Base-by-base conservation (phyloP, 2,888 invertebrate genomes). In the Muschampia staudingeri region DNA sequence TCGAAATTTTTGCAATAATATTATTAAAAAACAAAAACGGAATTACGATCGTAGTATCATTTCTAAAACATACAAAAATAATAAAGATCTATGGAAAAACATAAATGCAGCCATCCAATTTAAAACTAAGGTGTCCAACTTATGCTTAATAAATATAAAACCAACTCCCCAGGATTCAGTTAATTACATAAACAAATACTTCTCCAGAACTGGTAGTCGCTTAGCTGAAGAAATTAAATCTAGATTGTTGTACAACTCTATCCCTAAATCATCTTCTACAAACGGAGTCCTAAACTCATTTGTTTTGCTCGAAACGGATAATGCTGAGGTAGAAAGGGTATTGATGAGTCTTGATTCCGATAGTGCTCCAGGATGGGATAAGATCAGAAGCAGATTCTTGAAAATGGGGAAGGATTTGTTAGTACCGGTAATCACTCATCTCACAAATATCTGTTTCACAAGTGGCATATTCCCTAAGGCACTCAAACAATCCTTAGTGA, bases 71-170 rank as follows among this genome's bases (percentile, higher is more conserved):
- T 48, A 8, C 16, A 61, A 25, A 25, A 61, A 61, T 25, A 19
- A 19, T 25, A 61, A 61, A 61, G 61, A 25, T 25, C 61, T 61
- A 11, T 61, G 61, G 61, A 61, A 61, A 25, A 61, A 19, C 61
- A 61, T 61, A 19, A 61, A 61, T 11, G 25, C 25, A 61, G 61
- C 61, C 25, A 25, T 12, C 3, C 19, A 61, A 61, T 61, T 25
- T 61, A 61, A 61, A 61, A 61, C 61, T 61, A 25, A 48, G 48
- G 16, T 48, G 48, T 48, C 48, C 16, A 48, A 48, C 48, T 48
- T 16, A 48, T 48, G 48, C 48, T 16, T 48, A 48, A 14, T 48
- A 48, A 48, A 48, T 1, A 48, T 48, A 48, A 48, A 48, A 48
- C 48, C 14, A 16, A 48, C 16, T 25, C 61, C 25, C 11, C 61